These are phyloP conservation scores for Trachelus iudaicus DNA, from an alignment of 2,888 invertebrate species.

Conservation along the genomic window DNA sequence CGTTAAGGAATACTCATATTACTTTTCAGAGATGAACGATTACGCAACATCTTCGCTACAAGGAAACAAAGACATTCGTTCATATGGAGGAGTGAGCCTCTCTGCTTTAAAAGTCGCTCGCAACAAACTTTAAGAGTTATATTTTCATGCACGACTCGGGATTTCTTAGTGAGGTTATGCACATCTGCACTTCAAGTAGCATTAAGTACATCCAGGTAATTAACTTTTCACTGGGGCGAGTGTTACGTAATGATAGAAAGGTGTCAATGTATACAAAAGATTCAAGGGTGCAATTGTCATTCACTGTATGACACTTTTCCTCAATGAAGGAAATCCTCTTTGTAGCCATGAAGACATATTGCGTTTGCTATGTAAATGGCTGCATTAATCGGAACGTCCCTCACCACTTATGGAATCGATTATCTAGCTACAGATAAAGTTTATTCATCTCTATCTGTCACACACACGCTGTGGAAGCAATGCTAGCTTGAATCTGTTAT, in stretches of 20 bases:
- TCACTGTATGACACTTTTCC: neutral
- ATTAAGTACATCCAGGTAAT: neutral
- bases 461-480: neutral
- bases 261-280: neutral
- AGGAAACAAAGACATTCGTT: neutral
- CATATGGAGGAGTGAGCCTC: neutral
- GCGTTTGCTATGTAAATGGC: neutral
- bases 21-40: conserved; percentile 1
- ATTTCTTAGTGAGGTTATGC: neutral
- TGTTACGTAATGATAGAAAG: neutral
- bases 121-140: neutral
- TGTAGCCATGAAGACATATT: neutral
- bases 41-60: neutral
- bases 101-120: neutral
- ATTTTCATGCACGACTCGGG: neutral
- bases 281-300: neutral
- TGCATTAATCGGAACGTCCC: neutral
- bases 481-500: no score
- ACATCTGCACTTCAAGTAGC: neutral
- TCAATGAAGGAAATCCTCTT: neutral
- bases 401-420: neutral
- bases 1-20: conserved; percentile 25
- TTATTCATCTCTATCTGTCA: neutral
- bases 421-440: neutral
- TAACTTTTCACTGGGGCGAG: neutral